Conservation (phyloP, 2,113 vertebrate genomes). For the Circaetus gallicus region DNA sequence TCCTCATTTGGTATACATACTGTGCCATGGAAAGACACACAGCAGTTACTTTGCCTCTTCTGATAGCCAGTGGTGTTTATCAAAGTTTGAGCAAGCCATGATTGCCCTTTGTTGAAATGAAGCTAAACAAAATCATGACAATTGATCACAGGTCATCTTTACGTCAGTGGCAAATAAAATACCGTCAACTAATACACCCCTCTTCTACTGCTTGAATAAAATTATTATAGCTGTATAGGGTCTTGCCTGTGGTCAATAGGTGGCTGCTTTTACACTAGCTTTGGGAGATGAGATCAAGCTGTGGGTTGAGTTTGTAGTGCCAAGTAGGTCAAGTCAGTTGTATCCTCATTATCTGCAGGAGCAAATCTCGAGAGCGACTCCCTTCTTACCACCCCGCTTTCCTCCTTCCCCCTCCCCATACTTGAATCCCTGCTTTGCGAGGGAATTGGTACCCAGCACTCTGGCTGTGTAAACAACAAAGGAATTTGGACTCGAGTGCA, state of each 20-base stretch:
- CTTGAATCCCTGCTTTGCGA: background rate
- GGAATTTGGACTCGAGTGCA: background rate
- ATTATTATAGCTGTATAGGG: background rate
- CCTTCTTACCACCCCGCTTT: background rate
- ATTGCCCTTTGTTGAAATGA: background rate
- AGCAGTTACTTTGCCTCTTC: background rate
- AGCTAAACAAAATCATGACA: background rate
- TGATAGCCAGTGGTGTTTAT: background rate
- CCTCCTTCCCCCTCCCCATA: background rate
- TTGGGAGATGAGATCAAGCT: background rate
- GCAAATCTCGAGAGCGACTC: background rate
- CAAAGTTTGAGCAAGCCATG: background rate
- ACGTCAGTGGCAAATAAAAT: background rate
- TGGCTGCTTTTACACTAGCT: background rate
- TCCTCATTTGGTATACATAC: background rate
- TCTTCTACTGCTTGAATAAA: background rate
- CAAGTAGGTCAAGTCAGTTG: background rate
- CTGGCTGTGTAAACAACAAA: background rate
- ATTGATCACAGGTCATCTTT: background rate
- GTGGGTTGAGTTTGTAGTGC: accelerated
- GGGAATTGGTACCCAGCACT: background rate
- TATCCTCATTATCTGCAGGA: background rate
- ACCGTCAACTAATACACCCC: background rate
- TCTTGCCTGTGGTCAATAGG: background rate
- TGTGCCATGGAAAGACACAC: background rate